A percentile compares a stretch with the other conserved stretches of the same genome.
Conservation (phyloP, 1,140 invertebrate genomes). For the Leptinotarsa lineolata region DNA sequence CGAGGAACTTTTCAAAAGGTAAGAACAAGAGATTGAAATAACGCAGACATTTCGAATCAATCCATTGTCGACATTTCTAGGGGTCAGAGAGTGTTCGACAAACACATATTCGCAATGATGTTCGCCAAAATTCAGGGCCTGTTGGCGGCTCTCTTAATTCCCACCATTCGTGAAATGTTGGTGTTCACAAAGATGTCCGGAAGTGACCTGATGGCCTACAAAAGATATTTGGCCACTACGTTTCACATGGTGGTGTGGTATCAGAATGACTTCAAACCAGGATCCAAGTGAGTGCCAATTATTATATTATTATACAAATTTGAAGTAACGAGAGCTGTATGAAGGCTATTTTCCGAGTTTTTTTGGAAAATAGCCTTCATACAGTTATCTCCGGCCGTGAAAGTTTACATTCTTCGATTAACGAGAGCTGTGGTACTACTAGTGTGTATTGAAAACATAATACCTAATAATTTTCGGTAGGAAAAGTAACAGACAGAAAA, state of each 20-base stretch:
- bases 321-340: background rate
- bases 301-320: background rate
- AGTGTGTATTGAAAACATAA: background rate
- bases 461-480: background rate
- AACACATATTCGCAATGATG: constrained; percentile 65
- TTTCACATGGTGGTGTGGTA: constrained; percentile 78
- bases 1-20: constrained; percentile 62
- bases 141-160: constrained; percentile 65
- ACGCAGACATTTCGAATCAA: background rate
- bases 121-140: constrained; percentile 67
- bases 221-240: constrained; percentile 74
- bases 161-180: constrained; percentile 67
- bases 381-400: too few species aligned
- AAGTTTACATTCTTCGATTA: too few species aligned
- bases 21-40: constrained; percentile 25
- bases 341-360: background rate
- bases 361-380: too few species aligned
- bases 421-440: background rate
- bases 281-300: constrained; percentile 45
- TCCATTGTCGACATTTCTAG: constrained; percentile 51
- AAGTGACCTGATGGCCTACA: constrained; percentile 68
- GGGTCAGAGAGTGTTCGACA: constrained; percentile 67
- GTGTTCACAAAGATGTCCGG: constrained; percentile 69
- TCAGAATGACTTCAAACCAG: constrained; percentile 62
- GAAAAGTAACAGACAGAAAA: too few species aligned